Evolutionary conservation across 2,797 vertebrate genomes (phyloP).

Genomic region (Sebastes paucispinis): DNA sequence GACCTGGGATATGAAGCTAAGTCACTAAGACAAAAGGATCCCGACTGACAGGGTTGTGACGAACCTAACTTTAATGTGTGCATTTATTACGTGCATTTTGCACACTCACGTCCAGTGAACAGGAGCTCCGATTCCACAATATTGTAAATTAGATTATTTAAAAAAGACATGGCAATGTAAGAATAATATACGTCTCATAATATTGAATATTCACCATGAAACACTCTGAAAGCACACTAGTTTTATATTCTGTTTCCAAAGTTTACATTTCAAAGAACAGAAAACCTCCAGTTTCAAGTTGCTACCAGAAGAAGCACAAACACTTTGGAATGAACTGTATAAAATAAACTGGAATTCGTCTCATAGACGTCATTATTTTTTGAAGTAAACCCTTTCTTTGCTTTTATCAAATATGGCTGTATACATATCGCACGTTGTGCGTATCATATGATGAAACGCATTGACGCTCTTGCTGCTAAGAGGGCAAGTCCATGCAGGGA

Average conservation of each 20-base stretch:
- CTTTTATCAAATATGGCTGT: neutral
- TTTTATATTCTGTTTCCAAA: conserved; percentile 19
- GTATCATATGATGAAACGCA: neutral
- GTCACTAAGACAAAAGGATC: conserved; percentile 16
- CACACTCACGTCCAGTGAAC: neutral
- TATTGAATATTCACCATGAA: neutral
- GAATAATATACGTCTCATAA: conserved; percentile 7
- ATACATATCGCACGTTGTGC: neutral
- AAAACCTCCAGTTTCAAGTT: conserved; percentile 1
- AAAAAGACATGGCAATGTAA: neutral
- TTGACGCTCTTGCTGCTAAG: neutral
- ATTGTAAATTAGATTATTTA: neutral
- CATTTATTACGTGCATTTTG: neutral
- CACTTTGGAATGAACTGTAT: neutral
- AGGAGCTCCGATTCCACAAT: neutral
- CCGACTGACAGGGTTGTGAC: neutral
- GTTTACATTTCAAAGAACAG: neutral
- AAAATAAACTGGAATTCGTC: neutral
- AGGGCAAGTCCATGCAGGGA: neutral
- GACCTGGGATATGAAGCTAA: conserved; percentile 12
- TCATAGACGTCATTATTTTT: neutral
- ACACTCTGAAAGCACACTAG: neutral
- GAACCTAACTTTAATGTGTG: neutral
- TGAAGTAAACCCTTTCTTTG: neutral
- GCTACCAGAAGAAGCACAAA: neutral